A percentile compares a stretch with the other conserved stretches of the same genome.
Conservation (phyloP, 2,797 vertebrate species). For the Neosalanx taihuensis region DNA sequence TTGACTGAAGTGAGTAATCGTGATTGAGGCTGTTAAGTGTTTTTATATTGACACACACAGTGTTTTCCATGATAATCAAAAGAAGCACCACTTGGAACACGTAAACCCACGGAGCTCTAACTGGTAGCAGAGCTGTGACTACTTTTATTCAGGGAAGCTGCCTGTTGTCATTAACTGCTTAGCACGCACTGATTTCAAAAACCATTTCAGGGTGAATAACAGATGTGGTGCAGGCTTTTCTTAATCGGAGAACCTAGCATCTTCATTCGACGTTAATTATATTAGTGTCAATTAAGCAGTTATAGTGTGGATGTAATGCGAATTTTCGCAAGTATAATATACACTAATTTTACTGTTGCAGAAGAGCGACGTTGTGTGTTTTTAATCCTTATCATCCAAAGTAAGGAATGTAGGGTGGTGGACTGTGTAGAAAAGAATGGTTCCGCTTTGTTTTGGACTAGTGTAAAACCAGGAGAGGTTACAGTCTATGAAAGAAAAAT, state of each 20-base stretch:
- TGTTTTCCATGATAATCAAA: neutral
- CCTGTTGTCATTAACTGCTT: conserved; percentile 25
- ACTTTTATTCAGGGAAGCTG: conserved; percentile 17
- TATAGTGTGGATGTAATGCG: conserved; percentile 6
- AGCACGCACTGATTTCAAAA: conserved; percentile 11
- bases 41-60: neutral
- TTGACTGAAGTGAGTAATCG: neutral
- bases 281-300: conserved; percentile 12
- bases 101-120: neutral
- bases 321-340: conserved; percentile 1
- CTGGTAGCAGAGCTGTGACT: neutral
- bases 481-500: conserved; percentile 14
- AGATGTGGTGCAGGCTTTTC: conserved; percentile 4
- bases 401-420: conserved; percentile 15
- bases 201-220: conserved; percentile 8
- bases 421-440: conserved; percentile 8
- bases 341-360: conserved; percentile 2
- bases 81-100: neutral
- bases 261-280: conserved; percentile 7
- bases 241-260: conserved; percentile 11
- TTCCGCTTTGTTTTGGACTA: neutral
- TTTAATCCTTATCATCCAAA: neutral
- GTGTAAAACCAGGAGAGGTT: neutral
- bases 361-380: neutral
- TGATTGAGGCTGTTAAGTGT: neutral